Conservation (phyloP, 2,797 vertebrate genomes). For the Bovichtus variegatus region DNA sequence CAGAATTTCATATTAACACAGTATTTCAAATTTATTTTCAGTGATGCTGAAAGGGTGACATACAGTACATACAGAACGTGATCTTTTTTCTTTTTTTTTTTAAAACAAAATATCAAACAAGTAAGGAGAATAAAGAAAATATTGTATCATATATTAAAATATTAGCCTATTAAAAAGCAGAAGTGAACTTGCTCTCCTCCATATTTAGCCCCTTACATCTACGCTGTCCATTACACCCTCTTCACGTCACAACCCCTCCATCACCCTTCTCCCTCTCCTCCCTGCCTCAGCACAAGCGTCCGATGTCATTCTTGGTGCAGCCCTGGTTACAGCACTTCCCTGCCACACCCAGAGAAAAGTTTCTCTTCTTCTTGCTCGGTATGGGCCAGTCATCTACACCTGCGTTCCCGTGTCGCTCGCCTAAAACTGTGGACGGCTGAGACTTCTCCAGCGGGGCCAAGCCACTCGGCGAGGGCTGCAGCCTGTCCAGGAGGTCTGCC, state of each 20-base stretch:
- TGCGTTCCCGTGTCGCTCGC: constrained; percentile 20
- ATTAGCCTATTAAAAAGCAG: background rate
- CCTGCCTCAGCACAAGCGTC: constrained; percentile 86
- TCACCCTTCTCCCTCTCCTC: background rate
- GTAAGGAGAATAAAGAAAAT: constrained; percentile 12
- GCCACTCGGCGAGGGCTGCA: constrained; percentile 20
- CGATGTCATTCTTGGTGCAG: constrained; percentile 90
- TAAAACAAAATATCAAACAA: constrained; percentile 36
- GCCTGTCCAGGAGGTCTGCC: constrained; percentile 72
- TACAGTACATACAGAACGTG: constrained; percentile 24
- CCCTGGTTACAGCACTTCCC: constrained; percentile 89
- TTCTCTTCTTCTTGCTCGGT: constrained; percentile 84
- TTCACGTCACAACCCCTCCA: background rate
- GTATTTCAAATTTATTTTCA: constrained; percentile 64
- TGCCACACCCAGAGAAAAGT: constrained; percentile 81
- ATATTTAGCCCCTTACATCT: background rate
- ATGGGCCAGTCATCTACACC: constrained; percentile 56
- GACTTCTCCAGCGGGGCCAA: background rate
- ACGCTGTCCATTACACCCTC: constrained; percentile 12
- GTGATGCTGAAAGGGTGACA: constrained; percentile 14
- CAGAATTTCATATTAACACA: constrained; percentile 44
- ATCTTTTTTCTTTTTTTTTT: background rate
- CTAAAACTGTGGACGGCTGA: constrained; percentile 10
- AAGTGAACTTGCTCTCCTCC: constrained; percentile 12
- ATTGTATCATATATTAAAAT: background rate